phyloP scores from a whole-genome alignment of 2,113 vertebrate genomes.

The Emydocephalus ijimae region DNA sequence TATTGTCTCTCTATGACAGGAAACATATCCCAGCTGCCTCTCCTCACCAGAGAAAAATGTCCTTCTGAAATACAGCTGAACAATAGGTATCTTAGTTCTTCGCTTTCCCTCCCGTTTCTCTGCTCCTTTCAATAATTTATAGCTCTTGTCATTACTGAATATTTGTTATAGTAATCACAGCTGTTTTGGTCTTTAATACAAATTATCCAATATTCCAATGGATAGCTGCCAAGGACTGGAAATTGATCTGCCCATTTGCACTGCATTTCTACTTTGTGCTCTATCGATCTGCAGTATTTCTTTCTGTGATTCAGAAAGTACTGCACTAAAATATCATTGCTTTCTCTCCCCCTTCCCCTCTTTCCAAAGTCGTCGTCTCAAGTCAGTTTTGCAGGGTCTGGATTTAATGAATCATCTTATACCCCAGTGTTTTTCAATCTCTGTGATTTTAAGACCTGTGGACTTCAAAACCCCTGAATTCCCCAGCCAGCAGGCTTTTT shows the following conservation, averaged over 20 bases:
- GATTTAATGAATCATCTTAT: neutral
- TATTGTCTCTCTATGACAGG: neutral
- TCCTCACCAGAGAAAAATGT: neutral
- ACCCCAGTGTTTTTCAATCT: neutral
- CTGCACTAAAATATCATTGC: neutral
- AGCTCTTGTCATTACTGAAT: neutral
- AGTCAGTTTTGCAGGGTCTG: neutral
- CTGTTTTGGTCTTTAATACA: neutral
- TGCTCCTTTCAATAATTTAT: neutral
- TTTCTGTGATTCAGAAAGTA: neutral
- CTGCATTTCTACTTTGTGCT: neutral
- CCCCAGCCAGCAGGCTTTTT: neutral
- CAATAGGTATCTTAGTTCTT: neutral
- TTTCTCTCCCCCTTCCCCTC: neutral
- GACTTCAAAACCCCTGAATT: neutral
- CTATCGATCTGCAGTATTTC: neutral
- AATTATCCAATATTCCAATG: neutral
- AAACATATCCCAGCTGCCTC: neutral
- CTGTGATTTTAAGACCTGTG: neutral
- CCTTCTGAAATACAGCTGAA: neutral
- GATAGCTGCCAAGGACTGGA: neutral
- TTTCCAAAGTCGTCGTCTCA: too few species aligned
- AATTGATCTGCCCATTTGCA: neutral
- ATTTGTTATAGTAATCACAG: neutral
- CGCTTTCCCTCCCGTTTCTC: neutral